Evolutionary conservation across 2,113 vertebrate species (phyloP).

Genomic region (Mustelus asterias): DNA sequence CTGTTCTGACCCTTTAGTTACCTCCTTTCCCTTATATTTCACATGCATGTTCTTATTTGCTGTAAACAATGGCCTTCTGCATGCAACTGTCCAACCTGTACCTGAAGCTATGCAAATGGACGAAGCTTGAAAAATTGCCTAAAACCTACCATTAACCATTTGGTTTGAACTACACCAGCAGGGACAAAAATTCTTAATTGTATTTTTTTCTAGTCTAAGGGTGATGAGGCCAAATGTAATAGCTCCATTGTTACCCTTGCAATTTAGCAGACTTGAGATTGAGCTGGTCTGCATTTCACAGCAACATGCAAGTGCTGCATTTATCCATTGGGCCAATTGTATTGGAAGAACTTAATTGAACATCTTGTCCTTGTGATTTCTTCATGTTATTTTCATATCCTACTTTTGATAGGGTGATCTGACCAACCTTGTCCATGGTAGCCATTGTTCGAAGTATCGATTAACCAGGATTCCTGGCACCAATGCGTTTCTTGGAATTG

Average conservation of each 20-base stretch:
- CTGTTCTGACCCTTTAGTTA: not conserved
- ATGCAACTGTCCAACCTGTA: not conserved
- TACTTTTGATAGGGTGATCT: slow-evolving; percentile 75
- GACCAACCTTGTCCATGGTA: slow-evolving; percentile 94
- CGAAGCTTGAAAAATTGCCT: not conserved
- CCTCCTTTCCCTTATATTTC: not conserved
- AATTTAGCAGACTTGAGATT: not conserved
- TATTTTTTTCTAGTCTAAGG: no score
- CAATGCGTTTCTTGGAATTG: slow-evolving; percentile 91
- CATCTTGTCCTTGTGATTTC: not conserved
- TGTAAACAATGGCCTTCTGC: not conserved
- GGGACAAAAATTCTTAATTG: not conserved
- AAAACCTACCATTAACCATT: not conserved
- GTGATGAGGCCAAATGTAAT: not conserved
- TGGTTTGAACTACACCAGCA: not conserved
- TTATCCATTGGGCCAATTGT: not conserved
- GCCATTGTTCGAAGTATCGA: slow-evolving; percentile 92
- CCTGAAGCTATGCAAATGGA: not conserved
- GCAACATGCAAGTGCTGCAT: not conserved
- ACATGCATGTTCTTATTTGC: not conserved
- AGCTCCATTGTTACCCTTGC: not conserved
- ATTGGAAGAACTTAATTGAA: not conserved
- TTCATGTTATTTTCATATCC: not conserved
- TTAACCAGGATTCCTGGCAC: slow-evolving; percentile 88
- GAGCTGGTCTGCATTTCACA: not conserved